phyloP scores from a whole-genome alignment of 2,888 invertebrate species.

The Caenorhabditis afra region DNA sequence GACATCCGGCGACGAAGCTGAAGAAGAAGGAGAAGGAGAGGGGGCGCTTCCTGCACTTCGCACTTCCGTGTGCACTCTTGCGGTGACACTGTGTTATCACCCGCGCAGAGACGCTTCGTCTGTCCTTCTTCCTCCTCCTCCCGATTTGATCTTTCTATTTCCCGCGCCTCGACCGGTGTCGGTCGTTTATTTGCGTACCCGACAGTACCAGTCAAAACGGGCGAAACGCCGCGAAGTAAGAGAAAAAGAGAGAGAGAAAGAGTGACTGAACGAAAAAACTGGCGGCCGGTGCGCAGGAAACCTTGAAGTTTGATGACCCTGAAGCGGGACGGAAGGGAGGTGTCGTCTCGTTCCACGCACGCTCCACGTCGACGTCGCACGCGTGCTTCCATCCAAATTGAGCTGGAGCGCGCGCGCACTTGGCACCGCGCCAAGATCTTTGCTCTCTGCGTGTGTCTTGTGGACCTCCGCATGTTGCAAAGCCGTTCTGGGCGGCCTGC shows the following conservation, averaged over 20 bases:
- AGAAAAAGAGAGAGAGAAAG: constrained; percentile 25
- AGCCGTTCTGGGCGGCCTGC: constrained; percentile 33
- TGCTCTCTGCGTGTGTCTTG: constrained; percentile 32
- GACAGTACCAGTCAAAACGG: constrained; percentile 60
- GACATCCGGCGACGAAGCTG: constrained; percentile 40
- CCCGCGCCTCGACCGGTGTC: constrained; percentile 15
- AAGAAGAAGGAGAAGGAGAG: too few relatives aligned
- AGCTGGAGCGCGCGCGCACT: constrained; percentile 8
- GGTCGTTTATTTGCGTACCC: constrained; percentile 54
- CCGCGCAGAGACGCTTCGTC: constrained; percentile 20
- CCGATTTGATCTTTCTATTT: constrained; percentile 35
- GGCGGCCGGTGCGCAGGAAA: constrained; percentile 26
- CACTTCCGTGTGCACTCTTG: constrained; percentile 48
- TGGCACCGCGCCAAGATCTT: constrained; percentile 49
- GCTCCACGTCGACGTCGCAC: constrained; percentile 14
- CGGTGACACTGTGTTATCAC: constrained; percentile 10
- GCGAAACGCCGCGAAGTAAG: constrained; percentile 23
- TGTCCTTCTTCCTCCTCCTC: constrained; percentile 25
- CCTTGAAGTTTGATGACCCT: constrained; percentile 59
- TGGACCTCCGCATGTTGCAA: constrained; percentile 33
- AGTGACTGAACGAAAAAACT: constrained; percentile 31
- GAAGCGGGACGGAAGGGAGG: constrained; percentile 53
- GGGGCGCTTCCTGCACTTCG: constrained; percentile 14
- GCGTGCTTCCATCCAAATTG: constrained; percentile 27
- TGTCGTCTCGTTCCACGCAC: constrained; percentile 46